Evolutionary conservation across 2,888 invertebrate species (phyloP).

Genomic region (Dyspetes luteomarginatus): DNA sequence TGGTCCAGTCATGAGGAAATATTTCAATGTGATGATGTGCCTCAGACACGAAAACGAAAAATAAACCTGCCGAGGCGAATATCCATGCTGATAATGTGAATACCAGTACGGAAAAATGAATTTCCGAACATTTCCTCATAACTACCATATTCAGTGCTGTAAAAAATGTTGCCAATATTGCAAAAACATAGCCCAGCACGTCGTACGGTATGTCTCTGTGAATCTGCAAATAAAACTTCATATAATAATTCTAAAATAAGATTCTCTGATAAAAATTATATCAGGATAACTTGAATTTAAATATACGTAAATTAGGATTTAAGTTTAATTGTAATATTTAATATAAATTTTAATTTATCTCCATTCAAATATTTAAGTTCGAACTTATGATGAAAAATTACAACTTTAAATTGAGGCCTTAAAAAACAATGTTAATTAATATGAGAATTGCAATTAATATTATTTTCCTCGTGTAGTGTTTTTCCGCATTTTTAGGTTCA

Average conservation of each 20-base stretch:
- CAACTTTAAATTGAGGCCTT: too few species aligned
- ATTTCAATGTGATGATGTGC: slow-evolving; percentile 69
- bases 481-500: too few species aligned
- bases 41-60: slow-evolving; percentile 76
- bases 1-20: slow-evolving; percentile 76
- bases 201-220: slow-evolving; percentile 79
- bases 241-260: slow-evolving; percentile 39
- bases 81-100: slow-evolving; percentile 83
- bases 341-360: too few species aligned
- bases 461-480: too few species aligned
- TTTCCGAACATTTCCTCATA: slow-evolving; percentile 83
- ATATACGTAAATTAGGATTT: too few species aligned
- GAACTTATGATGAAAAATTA: too few species aligned
- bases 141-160: slow-evolving; percentile 84
- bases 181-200: slow-evolving; percentile 82
- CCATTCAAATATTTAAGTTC: too few species aligned
- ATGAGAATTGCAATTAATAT: too few species aligned
- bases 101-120: slow-evolving; percentile 83
- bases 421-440: too few species aligned
- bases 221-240: slow-evolving; percentile 68
- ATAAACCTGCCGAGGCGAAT: slow-evolving; percentile 77
- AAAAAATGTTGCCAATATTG: slow-evolving; percentile 82
- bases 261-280: slow-evolving; percentile 5
- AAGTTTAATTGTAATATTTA: too few species aligned
- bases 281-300: too few species aligned